phyloP scores from a whole-genome alignment of 2,797 vertebrate genomes.

The Gobionotothen gibberifrons region DNA sequence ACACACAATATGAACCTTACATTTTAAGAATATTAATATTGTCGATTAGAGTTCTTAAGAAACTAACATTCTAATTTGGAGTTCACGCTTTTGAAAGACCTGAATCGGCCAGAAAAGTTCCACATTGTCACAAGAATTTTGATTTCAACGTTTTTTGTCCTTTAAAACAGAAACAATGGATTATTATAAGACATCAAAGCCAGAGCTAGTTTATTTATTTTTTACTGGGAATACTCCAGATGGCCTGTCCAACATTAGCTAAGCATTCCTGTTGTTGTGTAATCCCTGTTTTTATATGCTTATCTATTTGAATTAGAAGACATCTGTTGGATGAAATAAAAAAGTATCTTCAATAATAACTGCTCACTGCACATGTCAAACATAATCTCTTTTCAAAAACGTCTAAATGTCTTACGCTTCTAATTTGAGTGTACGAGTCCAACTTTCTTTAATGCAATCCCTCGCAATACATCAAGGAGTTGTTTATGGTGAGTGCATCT shows the following conservation, averaged over 20 bases:
- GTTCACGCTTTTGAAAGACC: too few relatives aligned
- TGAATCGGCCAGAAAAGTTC: too few relatives aligned
- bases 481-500: slow-evolving; percentile 35
- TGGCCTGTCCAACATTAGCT: slow-evolving; percentile 2
- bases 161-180: too few relatives aligned
- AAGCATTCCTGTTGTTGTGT: slow-evolving; percentile 13
- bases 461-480: slow-evolving; percentile 32
- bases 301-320: slow-evolving; percentile 11
- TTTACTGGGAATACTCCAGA: background rate
- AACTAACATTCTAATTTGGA: too few relatives aligned
- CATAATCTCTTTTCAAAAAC: background rate
- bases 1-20: too few relatives aligned
- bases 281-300: slow-evolving; percentile 14
- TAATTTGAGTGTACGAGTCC: slow-evolving; percentile 8
- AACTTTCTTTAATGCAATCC: slow-evolving; percentile 31
- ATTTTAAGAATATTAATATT: too few relatives aligned
- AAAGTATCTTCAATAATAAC: background rate
- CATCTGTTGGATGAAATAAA: slow-evolving; percentile 7
- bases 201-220: background rate
- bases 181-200: background rate
- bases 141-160: background rate
- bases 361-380: background rate
- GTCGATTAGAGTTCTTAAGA: too few relatives aligned
- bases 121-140: background rate
- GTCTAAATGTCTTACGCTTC: background rate